These are phyloP conservation scores for Microtus oregoni DNA, from an alignment of 2,113 vertebrate species.

Conservation along the genomic window DNA sequence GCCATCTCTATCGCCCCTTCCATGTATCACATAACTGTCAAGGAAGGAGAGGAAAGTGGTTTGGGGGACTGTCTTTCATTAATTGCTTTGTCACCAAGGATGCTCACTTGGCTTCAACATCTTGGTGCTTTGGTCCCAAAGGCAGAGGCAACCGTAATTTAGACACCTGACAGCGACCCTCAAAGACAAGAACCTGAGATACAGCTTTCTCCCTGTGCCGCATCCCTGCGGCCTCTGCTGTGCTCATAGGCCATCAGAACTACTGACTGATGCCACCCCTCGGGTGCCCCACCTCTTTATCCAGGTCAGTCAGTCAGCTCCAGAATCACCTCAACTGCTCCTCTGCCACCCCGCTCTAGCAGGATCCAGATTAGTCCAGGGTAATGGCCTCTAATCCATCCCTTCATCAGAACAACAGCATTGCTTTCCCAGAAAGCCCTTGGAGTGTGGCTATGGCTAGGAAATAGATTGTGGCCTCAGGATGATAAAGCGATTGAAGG, in stretches of 20 bases:
- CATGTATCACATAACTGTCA: rapidly evolving
- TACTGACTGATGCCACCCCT: too few species aligned
- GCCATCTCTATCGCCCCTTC: neutral
- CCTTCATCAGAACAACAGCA: too few species aligned
- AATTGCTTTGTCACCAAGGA: neutral
- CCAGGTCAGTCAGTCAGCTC: neutral
- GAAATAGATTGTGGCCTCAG: too few species aligned
- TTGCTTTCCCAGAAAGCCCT: too few species aligned
- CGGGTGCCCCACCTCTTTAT: rapidly evolving
- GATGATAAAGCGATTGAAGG: too few species aligned
- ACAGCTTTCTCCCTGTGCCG: rapidly evolving
- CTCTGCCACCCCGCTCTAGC: rapidly evolving
- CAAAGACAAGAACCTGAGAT: neutral
- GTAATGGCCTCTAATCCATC: rapidly evolving
- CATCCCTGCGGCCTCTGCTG: rapidly evolving
- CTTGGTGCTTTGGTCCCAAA: neutral
- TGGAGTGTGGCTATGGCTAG: too few species aligned
- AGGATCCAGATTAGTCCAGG: rapidly evolving
- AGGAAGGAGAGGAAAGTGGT: rapidly evolving
- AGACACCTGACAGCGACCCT: rapidly evolving
- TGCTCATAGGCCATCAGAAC: rapidly evolving
- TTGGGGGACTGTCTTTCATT: neutral
- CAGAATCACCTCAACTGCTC: rapidly evolving
- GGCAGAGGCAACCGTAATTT: too few species aligned
- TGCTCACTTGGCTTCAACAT: neutral